phyloP scores from a whole-genome alignment of 2,888 invertebrate genomes.

The Drosophila incognita region DNA sequence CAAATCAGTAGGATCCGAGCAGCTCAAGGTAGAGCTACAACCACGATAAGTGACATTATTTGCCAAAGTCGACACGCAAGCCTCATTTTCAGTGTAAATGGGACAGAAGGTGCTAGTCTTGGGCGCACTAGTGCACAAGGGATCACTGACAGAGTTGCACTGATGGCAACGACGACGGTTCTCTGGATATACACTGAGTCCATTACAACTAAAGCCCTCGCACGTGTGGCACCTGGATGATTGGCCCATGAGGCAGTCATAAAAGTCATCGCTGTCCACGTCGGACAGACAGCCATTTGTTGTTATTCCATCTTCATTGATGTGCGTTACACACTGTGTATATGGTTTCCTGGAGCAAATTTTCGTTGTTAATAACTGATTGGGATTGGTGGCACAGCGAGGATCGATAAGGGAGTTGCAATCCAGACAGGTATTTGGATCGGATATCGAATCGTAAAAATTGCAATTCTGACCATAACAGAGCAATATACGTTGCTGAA shows the following conservation, averaged over 20 bases:
- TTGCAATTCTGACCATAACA: slow-evolving; percentile 80
- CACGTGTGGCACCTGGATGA: slow-evolving; percentile 72
- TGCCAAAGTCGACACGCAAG: too few species aligned
- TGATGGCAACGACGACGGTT: slow-evolving; percentile 76
- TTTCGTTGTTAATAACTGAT: slow-evolving; percentile 54
- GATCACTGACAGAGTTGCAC: slow-evolving; percentile 69
- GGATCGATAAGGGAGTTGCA: slow-evolving; percentile 74
- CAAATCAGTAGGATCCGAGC: slow-evolving; percentile 65
- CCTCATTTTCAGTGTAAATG: too few species aligned
- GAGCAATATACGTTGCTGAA: slow-evolving; percentile 65
- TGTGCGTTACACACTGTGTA: slow-evolving; percentile 76
- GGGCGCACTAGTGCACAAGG: slow-evolving; percentile 67
- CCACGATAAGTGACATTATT: slow-evolving; percentile 77
- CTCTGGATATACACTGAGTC: slow-evolving; percentile 68
- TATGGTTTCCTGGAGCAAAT: slow-evolving; percentile 74
- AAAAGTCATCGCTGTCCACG: slow-evolving; percentile 61
- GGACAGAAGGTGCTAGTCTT: slow-evolving; percentile 19
- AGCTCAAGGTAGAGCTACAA: slow-evolving; percentile 73
- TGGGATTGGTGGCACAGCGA: slow-evolving; percentile 82
- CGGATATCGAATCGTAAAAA: slow-evolving; percentile 34
- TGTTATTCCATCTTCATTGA: slow-evolving; percentile 73
- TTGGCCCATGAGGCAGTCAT: slow-evolving; percentile 65
- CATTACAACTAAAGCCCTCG: slow-evolving; percentile 72
- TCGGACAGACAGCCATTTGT: slow-evolving; percentile 76
- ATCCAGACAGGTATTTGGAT: slow-evolving; percentile 64